Base-by-base conservation (phyloP, 2,888 invertebrate species). In the Chalcosyrphus nemorum region DNA sequence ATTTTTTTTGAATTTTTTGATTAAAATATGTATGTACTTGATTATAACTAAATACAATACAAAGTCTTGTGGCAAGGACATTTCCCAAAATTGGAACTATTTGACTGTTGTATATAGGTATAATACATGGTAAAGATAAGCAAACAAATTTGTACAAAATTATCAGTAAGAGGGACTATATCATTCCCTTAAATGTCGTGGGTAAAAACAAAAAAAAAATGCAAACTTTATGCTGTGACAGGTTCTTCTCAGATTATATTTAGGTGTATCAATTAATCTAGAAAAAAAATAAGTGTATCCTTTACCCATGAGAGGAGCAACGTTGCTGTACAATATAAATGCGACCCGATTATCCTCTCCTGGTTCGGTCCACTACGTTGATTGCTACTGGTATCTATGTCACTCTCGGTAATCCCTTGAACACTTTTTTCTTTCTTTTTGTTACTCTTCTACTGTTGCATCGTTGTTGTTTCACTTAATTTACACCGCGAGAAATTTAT, bases 301-400 rank as follows among this genome's bases (percentile, higher is more conserved):
- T 66, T 82, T 82, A 82, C 82, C 82, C 82, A 82, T 82, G 29
- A 65, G 54, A 61, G 61, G 29, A 74, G 70, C 63, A 35, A 56
- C 50, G 45, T 32, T 56, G 29, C 52, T 54, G 19, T 13, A 57
- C 38, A 52, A 80, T 56, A 61, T 45, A 66, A 65, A 59, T 77
- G 45, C 63, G 65, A 52, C 50, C 45, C 65, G 71, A 59, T 66
- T 82, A 77, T 59, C 52, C 71, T 32, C 54, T 41, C 15, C 38
- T 56, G 41, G 32, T 63, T 65, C 15, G 32, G 71, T 59, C 50
- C 45, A 21, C 47, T 21, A 52, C 35, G 38, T 52, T 45, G 52
- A 52, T 52, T 35, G 57, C 21, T 38, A 47, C 59, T 61, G 59
- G 78, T 66, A 68, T 72, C 63, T 72, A 66, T 72, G 72, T 82